These are phyloP conservation scores for Eidolon dupreanum DNA, from an alignment of 2,797 vertebrate genomes.

Conservation along the genomic window DNA sequence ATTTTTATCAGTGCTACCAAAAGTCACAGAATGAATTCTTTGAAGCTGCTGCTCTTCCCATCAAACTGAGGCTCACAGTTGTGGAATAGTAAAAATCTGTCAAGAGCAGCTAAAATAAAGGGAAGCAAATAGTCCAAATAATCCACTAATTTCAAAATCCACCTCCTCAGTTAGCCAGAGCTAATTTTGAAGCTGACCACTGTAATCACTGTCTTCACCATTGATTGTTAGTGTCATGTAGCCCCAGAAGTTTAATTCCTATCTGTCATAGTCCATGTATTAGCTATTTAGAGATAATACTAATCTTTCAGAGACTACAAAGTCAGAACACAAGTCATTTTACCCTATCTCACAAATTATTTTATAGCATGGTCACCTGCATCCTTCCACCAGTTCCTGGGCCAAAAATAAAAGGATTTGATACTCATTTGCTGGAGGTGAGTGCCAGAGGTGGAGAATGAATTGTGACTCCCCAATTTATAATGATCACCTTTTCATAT, in stretches of 20 bases:
- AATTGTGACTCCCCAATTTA: neutral
- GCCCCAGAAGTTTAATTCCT: neutral
- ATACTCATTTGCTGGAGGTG: conserved; percentile 94
- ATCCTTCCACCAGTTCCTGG: conserved; percentile 95
- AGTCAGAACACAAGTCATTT: conserved; percentile 8
- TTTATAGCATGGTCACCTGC: conserved; percentile 90
- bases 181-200: neutral
- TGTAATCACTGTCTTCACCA: neutral
- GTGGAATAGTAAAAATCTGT: neutral
- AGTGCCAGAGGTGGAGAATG: conserved; percentile 41
- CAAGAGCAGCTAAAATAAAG: conserved; percentile 1
- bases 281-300: conserved; percentile 1
- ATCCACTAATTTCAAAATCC: neutral
- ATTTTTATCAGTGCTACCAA: neutral
- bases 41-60: neutral
- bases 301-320: conserved; percentile 21
- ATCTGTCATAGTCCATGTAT: neutral
- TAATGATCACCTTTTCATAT: neutral
- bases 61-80: neutral
- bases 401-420: conserved; percentile 97
- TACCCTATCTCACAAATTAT: conserved; percentile 9
- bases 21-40: neutral
- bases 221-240: neutral
- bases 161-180: neutral
- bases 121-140: neutral